Percentiles rank a stretch among this genome's conserved stretches.
These are phyloP conservation scores for Glaucidium brasilianum DNA, from an alignment of 2,113 vertebrate species.

Conservation along the genomic window DNA sequence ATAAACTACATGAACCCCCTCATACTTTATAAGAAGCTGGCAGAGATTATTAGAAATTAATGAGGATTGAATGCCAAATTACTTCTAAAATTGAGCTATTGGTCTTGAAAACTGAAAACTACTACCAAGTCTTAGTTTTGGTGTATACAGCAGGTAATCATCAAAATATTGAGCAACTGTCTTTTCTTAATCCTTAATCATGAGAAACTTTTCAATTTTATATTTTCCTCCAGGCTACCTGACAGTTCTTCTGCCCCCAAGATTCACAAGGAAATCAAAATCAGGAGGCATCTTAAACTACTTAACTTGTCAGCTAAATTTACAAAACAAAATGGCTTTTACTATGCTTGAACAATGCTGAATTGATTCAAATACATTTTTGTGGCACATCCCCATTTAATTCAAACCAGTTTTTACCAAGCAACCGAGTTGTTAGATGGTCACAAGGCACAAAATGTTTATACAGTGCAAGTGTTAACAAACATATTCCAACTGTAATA, in stretches of 20 bases:
- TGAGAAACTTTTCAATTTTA: constrained; percentile 18
- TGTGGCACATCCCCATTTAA: background rate
- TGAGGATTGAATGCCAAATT: background rate
- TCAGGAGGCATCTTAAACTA: background rate
- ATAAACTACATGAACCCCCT: background rate
- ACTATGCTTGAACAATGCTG: constrained; percentile 16
- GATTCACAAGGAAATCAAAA: constrained; percentile 57
- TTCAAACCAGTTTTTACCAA: background rate
- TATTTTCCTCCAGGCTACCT: constrained; percentile 32
- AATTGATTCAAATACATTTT: constrained; percentile 22
- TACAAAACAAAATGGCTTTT: constrained; percentile 62
- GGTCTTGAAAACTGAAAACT: background rate
- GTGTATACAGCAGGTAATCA: background rate
- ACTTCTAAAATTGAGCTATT: background rate
- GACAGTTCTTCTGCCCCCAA: constrained; percentile 48
- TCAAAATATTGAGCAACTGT: background rate
- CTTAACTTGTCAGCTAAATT: constrained; percentile 21
- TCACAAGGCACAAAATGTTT: background rate
- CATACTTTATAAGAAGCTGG: background rate
- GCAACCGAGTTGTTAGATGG: background rate
- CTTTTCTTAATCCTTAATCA: background rate
- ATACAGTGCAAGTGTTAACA: background rate
- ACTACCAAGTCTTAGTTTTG: background rate
- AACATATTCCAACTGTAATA: background rate
- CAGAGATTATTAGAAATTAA: background rate